Conservation (phyloP, 2,113 vertebrate species). For the Thinocorus orbignyianus region DNA sequence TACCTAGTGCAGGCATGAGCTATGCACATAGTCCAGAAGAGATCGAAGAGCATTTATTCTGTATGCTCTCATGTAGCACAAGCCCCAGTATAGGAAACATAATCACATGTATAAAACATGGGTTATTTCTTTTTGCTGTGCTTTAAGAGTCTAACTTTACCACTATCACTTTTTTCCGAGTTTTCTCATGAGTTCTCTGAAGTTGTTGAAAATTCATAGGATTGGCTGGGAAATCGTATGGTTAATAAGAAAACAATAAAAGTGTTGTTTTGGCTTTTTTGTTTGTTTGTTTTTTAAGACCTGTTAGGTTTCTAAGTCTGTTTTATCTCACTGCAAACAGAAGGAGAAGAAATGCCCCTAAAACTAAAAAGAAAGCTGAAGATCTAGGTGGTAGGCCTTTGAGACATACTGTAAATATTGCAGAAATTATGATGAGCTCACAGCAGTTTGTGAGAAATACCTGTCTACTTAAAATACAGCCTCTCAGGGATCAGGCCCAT, state of each 20-base stretch:
- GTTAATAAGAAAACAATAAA: neutral
- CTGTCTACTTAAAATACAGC: constrained; percentile 1
- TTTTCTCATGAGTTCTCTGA: neutral
- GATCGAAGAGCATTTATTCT: neutral
- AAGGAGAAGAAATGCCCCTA: neutral
- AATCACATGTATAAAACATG: neutral
- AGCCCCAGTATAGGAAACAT: neutral
- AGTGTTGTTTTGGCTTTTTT: neutral
- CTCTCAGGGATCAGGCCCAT: neutral
- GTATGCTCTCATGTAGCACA: neutral
- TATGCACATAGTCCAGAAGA: fast-evolving
- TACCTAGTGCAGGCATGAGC: fast-evolving
- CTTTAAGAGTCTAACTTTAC: neutral
- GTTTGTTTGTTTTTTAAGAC: neutral
- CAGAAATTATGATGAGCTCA: neutral
- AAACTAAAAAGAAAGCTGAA: neutral
- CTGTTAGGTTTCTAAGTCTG: neutral
- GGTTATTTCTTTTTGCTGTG: neutral
- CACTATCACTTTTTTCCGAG: neutral
- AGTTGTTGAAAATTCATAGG: neutral
- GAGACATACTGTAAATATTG: constrained; percentile 12
- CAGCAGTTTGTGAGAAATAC: neutral
- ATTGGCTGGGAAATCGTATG: neutral
- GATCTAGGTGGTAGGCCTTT: neutral
- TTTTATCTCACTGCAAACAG: neutral